Evolutionary conservation across 2,113 vertebrate species (phyloP).

Genomic region (Dasyprocta punctata): DNA sequence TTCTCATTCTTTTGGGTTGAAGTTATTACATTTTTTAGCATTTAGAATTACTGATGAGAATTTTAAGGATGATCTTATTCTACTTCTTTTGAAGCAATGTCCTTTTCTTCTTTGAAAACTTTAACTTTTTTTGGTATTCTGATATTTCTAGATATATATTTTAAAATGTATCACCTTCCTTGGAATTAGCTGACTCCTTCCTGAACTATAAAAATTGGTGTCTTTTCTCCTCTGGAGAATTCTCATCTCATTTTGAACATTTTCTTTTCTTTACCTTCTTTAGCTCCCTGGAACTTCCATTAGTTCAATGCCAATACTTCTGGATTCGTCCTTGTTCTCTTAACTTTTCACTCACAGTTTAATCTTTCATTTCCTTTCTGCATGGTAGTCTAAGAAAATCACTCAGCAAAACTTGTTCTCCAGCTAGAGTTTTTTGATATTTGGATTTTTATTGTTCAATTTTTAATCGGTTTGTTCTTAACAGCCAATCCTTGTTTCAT

Average conservation of each 20-base stretch:
- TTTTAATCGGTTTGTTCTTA: slow-evolving; percentile 47
- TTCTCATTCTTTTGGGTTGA: slow-evolving; percentile 13
- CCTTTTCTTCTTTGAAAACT: slow-evolving; percentile 54
- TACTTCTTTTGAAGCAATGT: slow-evolving; percentile 50
- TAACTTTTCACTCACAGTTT: slow-evolving; percentile 27
- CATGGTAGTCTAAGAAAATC: slow-evolving; percentile 41
- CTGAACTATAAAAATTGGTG: slow-evolving; percentile 42
- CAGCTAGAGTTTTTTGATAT: not conserved
- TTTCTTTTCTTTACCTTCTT: slow-evolving; percentile 19
- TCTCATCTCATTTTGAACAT: slow-evolving; percentile 41
- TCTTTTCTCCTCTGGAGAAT: not conserved
- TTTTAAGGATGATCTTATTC: slow-evolving; percentile 22
- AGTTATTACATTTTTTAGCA: slow-evolving; percentile 5
- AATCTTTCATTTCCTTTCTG: slow-evolving; percentile 44
- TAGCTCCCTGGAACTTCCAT: not conserved
- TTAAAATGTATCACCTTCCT: slow-evolving; percentile 42
- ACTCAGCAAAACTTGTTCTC: slow-evolving; percentile 59
- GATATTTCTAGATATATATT: slow-evolving; percentile 36
- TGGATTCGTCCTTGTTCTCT: slow-evolving; percentile 13
- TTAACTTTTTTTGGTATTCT: not conserved
- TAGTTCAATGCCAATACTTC: not conserved
- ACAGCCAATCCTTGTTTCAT: slow-evolving; percentile 50
- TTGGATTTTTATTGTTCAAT: slow-evolving; percentile 38
- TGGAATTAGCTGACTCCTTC: slow-evolving; percentile 49
- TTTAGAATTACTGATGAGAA: slow-evolving; percentile 43